Evolutionary conservation across 2,888 invertebrate genomes (phyloP).

Genomic region (Cecidostiba fungosa): DNA sequence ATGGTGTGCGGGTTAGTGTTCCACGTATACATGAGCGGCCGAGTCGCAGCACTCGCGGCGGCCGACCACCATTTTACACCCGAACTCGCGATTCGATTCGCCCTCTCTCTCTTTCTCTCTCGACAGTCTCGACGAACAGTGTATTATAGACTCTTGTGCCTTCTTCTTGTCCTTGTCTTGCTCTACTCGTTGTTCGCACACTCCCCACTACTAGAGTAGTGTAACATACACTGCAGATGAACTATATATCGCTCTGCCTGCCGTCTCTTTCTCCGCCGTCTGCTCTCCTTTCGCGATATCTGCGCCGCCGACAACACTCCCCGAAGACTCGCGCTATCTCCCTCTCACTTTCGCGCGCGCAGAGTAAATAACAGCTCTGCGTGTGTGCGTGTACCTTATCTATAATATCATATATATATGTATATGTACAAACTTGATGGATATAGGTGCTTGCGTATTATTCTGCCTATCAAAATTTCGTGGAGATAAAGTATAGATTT

Average conservation of each 20-base stretch:
- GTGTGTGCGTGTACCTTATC: too few species aligned
- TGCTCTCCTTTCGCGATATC: slow-evolving; percentile 12
- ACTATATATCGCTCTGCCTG: neutral
- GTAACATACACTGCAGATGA: neutral
- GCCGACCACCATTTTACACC: slow-evolving; percentile 62
- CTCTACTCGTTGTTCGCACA: too few species aligned
- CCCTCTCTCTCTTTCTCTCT: neutral
- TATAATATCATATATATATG: too few species aligned
- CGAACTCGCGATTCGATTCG: slow-evolving; percentile 31
- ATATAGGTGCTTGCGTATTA: too few species aligned
- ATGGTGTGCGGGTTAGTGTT: slow-evolving; percentile 39
- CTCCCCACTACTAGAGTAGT: neutral
- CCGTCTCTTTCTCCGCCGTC: neutral
- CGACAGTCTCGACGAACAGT: too few species aligned
- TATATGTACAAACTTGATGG: too few species aligned
- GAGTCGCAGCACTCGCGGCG: slow-evolving; percentile 47
- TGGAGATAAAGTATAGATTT: too few species aligned
- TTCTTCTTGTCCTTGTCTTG: neutral
- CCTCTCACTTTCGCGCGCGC: too few species aligned
- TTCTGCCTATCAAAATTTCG: too few species aligned
- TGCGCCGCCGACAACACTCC: neutral
- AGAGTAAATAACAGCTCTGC: too few species aligned
- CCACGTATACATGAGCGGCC: slow-evolving; percentile 60
- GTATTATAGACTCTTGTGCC: neutral
- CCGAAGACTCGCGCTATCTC: neutral